These are phyloP conservation scores for Gopherus evgoodei DNA, from an alignment of 2,113 vertebrate genomes.

Conservation along the genomic window DNA sequence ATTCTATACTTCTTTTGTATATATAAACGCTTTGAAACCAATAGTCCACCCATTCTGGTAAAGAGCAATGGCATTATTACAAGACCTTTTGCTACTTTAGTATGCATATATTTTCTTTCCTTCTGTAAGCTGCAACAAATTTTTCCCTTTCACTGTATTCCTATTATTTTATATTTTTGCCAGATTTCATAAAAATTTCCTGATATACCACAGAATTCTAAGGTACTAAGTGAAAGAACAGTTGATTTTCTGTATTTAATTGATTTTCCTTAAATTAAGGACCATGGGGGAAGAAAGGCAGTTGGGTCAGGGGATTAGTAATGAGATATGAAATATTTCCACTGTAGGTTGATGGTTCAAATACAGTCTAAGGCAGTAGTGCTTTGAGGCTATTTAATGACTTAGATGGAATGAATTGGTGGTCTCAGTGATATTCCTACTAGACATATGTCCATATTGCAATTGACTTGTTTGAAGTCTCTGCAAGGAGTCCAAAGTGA, in stretches of 20 bases:
- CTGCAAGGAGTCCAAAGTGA: neutral
- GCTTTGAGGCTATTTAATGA: conserved; percentile 17
- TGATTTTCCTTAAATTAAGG: conserved; percentile 41
- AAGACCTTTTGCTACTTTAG: neutral
- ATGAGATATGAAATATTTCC: conserved; percentile 45
- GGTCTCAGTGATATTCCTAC: neutral
- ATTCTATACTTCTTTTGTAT: neutral
- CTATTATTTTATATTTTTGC: neutral
- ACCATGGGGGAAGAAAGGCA: neutral
- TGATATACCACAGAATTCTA: neutral
- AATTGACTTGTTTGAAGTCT: neutral
- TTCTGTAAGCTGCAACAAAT: neutral
- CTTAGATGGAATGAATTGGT: neutral
- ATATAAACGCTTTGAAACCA: neutral
- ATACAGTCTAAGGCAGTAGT: neutral
- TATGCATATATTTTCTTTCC: neutral
- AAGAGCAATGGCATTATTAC: neutral
- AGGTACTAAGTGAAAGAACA: conserved; percentile 32
- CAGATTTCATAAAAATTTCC: neutral
- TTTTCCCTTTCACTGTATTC: neutral
- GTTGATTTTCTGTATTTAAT: conserved; percentile 18
- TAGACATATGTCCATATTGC: neutral
- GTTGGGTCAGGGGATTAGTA: conserved; percentile 7
- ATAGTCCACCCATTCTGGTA: neutral
- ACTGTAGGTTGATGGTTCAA: conserved; percentile 8